These are phyloP conservation scores for Tethea ocularis DNA, from an alignment of 2,888 invertebrate genomes.

Conservation along the genomic window DNA sequence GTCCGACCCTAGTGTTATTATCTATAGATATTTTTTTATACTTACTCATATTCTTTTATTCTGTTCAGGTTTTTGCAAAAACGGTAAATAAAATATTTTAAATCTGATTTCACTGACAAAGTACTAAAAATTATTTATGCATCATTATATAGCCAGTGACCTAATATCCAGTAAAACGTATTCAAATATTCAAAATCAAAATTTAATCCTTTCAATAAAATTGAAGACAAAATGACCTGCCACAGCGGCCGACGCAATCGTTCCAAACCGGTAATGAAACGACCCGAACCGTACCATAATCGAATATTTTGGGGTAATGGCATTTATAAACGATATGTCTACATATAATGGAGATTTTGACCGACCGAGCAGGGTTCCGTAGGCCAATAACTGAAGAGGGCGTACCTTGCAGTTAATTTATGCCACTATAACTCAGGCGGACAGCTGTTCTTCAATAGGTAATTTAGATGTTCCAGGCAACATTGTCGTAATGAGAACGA, in stretches of 20 bases:
- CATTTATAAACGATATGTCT: conserved; percentile 43
- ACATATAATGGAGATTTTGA: conserved; percentile 39
- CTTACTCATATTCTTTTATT: background rate
- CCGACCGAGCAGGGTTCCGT: conserved; percentile 42
- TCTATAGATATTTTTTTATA: background rate
- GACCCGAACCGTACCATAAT: conserved; percentile 41
- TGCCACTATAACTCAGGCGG: conserved; percentile 78
- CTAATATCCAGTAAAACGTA: conserved; percentile 19
- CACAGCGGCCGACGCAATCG: conserved; percentile 22
- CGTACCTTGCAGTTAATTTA: conserved; percentile 74
- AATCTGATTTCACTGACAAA: background rate
- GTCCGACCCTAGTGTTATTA: conserved; percentile 5
- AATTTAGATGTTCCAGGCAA: conserved; percentile 80
- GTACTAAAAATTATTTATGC: background rate
- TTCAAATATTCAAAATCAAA: conserved; percentile 37
- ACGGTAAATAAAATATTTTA: too few relatives aligned
- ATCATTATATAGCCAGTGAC: conserved; percentile 4
- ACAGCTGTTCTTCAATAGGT: conserved; percentile 74
- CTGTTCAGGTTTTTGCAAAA: background rate
- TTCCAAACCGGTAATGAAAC: conserved; percentile 56
- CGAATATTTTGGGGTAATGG: conserved; percentile 48
- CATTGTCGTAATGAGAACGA: conserved; percentile 79
- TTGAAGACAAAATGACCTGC: conserved; percentile 47
- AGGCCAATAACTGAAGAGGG: conserved; percentile 60
- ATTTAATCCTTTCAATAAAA: conserved; percentile 59